These are phyloP conservation scores for Coenonympha arcania DNA, from an alignment of 2,888 invertebrate species.

Conservation along the genomic window DNA sequence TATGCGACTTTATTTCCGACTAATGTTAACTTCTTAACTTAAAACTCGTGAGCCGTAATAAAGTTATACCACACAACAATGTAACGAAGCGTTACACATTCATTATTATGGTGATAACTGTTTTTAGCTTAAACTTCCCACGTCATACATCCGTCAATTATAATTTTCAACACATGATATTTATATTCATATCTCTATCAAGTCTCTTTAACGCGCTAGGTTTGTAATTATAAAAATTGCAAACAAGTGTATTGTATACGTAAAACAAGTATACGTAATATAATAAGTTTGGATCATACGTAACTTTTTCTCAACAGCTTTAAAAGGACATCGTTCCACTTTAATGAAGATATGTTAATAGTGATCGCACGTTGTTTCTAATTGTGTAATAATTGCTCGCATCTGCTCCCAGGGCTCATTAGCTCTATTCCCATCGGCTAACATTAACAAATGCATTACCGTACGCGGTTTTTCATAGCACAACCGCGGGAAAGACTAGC, in stretches of 20 bases:
- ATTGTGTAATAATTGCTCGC: conserved; percentile 24
- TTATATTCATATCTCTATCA: no score
- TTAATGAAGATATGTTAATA: conserved; percentile 25
- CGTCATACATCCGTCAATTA: not conserved
- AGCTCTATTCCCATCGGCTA: conserved; percentile 48
- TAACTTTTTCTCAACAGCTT: not conserved
- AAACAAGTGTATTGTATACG: no score
- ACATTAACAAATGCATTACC: conserved; percentile 35
- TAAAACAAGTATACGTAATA: not conserved
- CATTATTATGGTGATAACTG: not conserved
- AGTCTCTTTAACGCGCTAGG: not conserved
- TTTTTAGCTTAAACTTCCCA: not conserved
- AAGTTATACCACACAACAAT: not conserved
- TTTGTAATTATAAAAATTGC: not conserved
- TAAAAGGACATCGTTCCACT: not conserved
- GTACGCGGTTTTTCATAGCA: conserved; percentile 35
- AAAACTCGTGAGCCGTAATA: no score
- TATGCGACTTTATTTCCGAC: no score
- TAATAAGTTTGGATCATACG: not conserved
- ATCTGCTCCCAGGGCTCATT: conserved; percentile 26
- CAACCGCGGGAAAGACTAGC: conserved; percentile 39
- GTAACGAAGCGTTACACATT: not conserved
- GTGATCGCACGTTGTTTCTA: conserved; percentile 32
- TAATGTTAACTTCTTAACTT: no score
- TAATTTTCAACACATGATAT: not conserved